phyloP scores from a whole-genome alignment of 2,888 invertebrate genomes.

The Nephrotoma guestfalica region DNA sequence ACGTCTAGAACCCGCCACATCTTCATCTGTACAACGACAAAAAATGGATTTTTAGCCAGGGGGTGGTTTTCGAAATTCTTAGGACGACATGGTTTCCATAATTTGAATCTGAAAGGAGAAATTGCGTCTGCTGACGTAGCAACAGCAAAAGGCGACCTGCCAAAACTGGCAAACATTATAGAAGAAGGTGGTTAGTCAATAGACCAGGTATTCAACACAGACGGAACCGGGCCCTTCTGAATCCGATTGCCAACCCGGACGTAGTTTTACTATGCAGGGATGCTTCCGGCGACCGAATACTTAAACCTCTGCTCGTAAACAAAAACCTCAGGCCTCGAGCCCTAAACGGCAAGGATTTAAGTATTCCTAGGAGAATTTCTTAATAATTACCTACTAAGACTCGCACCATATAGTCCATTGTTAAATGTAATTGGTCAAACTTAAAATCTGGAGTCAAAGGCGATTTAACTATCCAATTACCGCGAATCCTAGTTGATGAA shows the following conservation, averaged over 20 bases:
- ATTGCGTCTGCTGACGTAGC: neutral
- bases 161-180: neutral
- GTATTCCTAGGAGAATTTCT: too few relatives aligned
- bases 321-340: neutral
- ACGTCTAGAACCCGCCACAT: too few relatives aligned
- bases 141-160: neutral
- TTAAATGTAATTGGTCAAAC: neutral
- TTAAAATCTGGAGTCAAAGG: too few relatives aligned
- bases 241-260: neutral
- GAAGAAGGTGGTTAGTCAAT: neutral
- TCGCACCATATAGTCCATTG: too few relatives aligned
- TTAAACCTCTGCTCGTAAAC: neutral
- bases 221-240: neutral
- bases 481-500: too few relatives aligned
- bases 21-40: neutral
- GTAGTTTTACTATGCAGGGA: neutral
- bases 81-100: neutral
- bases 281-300: neutral
- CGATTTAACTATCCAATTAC: too few relatives aligned
- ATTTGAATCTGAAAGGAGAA: neutral
- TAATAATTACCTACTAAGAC: too few relatives aligned
- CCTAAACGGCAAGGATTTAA: neutral
- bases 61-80: neutral
- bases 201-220: neutral
- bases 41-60: neutral